phyloP scores from a whole-genome alignment of 1,140 invertebrate species.

The Aporrectodea caliginosa region DNA sequence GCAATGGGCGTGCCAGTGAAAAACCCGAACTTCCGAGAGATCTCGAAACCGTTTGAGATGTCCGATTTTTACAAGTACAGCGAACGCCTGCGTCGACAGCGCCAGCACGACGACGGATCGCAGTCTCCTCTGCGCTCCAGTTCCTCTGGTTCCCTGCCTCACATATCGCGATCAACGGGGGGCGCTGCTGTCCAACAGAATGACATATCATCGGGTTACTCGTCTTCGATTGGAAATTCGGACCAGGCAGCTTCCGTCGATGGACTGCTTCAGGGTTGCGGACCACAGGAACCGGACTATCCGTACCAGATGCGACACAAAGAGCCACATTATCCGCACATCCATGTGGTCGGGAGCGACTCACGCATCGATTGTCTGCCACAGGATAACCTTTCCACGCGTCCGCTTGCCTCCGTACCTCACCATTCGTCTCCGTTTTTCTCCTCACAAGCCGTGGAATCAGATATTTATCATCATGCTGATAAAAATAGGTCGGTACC shows the following conservation, averaged over 20 bases:
- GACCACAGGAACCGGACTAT: background rate
- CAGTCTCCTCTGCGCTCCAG: background rate
- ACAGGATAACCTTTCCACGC: background rate
- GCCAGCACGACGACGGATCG: conserved; percentile 36
- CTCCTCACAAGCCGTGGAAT: background rate
- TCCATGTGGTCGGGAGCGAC: background rate
- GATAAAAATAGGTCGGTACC: background rate
- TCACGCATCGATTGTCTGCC: background rate
- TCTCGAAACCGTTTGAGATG: conserved; percentile 93
- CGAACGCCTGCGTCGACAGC: conserved; percentile 75
- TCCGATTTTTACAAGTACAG: conserved; percentile 96
- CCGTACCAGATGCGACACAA: background rate
- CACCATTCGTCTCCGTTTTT: background rate
- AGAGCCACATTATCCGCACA: background rate
- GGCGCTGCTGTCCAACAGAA: background rate
- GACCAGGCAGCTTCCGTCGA: background rate
- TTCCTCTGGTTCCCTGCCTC: background rate
- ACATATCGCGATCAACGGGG: background rate
- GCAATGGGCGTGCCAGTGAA: background rate
- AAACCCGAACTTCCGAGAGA: conserved; percentile 69
- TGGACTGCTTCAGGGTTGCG: background rate
- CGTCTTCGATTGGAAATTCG: background rate
- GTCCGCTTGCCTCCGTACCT: background rate
- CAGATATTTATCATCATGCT: background rate
- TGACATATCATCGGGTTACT: background rate